Conservation (phyloP, 2,888 invertebrate genomes). For the Hyalella azteca region DNA sequence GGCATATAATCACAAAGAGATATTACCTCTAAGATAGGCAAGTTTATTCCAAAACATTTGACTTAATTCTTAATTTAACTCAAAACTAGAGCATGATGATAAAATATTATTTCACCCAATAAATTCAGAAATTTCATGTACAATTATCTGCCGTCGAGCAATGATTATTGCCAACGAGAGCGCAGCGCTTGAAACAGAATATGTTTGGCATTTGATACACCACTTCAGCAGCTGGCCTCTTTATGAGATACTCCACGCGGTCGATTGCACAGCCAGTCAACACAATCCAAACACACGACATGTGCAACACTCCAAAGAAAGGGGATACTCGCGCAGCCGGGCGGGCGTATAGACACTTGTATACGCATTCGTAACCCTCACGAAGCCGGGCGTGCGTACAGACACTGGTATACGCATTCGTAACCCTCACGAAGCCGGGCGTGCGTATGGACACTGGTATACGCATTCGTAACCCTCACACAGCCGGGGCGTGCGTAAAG, state of each 20-base stretch:
- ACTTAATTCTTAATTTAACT: no score
- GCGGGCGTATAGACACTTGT: neutral
- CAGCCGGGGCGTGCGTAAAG: neutral
- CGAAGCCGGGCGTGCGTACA: neutral
- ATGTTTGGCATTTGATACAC: neutral
- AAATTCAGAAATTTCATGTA: no score
- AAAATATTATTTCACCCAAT: no score
- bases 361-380: no score
- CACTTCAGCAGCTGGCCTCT: neutral
- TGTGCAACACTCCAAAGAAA: conserved; percentile 22
- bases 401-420: neutral
- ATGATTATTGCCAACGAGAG: no score
- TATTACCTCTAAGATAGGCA: no score
- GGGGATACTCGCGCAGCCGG: neutral
- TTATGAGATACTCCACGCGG: neutral
- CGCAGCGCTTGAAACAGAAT: no score
- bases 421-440: neutral
- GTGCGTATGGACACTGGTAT: neutral
- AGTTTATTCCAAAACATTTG: no score
- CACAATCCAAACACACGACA: neutral
- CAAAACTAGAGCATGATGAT: no score
- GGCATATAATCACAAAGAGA: no score
- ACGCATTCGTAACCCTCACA: no score
- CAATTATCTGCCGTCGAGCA: no score
- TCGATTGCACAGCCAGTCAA: neutral